phyloP scores from a whole-genome alignment of 2,113 vertebrate species.

The Eonycteris spelaea region DNA sequence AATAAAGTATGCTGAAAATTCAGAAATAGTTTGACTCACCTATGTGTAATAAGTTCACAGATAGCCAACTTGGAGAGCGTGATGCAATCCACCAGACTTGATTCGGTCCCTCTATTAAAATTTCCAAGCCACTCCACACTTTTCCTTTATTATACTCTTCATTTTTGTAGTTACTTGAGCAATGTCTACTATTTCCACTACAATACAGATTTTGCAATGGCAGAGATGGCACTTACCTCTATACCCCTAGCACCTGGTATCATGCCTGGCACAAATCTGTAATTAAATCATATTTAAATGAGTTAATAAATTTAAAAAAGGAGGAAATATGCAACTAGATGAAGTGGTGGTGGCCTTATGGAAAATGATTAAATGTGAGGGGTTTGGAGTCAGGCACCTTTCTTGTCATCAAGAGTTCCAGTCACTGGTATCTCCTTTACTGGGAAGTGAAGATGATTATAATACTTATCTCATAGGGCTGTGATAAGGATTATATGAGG shows the following conservation, averaged over 20 bases:
- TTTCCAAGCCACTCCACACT: background rate
- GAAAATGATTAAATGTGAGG: background rate
- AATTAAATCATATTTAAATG: background rate
- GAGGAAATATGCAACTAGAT: background rate
- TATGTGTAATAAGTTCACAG: background rate
- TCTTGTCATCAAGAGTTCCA: background rate
- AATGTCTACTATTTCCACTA: background rate
- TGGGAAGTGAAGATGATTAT: background rate
- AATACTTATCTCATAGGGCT: background rate
- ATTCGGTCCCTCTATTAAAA: background rate
- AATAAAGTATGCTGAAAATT: background rate
- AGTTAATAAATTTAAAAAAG: background rate
- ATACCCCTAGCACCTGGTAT: background rate
- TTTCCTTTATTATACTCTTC: background rate
- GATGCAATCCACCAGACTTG: background rate
- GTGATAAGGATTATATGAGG: background rate
- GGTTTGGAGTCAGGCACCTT: background rate
- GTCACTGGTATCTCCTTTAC: background rate
- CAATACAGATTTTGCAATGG: background rate
- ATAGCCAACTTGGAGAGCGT: background rate
- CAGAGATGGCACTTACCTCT: background rate
- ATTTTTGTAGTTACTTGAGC: background rate
- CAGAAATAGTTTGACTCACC: background rate
- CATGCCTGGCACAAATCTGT: background rate
- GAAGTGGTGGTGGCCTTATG: background rate